Conservation (phyloP, 92 coral and sea anemone genomes). For the Epizoanthus rinbou region DNA sequence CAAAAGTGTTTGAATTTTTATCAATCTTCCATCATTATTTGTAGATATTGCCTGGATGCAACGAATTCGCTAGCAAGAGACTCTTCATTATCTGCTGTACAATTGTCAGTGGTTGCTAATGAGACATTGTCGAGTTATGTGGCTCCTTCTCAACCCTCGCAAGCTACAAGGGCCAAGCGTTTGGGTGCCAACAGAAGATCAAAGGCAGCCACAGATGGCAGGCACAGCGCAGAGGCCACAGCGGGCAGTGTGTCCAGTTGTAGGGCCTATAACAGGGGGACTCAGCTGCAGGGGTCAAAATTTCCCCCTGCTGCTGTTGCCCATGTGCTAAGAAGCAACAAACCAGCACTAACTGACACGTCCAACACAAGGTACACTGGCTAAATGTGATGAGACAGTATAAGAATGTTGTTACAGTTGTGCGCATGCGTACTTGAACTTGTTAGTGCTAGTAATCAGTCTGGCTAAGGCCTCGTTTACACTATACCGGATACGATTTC, state of each 20-base stretch:
- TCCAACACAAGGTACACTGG: constrained; percentile 4
- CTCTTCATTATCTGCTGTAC: constrained; percentile 52
- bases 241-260: neutral
- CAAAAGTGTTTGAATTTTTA: too few species aligned
- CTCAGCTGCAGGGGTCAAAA: neutral
- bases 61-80: constrained; percentile 60
- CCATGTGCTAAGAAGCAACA: neutral
- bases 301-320: neutral
- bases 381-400: too few species aligned
- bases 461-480: too few species aligned
- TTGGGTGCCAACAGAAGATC: constrained; percentile 7
- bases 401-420: too few species aligned
- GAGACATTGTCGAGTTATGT: constrained; percentile 77
- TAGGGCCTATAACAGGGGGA: neutral
- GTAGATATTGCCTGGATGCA: constrained; percentile 85
- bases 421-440: too few species aligned
- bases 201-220: neutral
- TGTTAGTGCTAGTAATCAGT: too few species aligned
- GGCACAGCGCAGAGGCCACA: constrained; percentile 3
- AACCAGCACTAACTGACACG: neutral
- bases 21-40: neutral
- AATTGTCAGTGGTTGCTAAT: constrained; percentile 59
- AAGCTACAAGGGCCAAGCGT: neutral
- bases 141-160: neutral
- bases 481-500: too few species aligned